Conservation (phyloP, 2,797 vertebrate genomes). For the Lepidocolaptes lacrymiger region DNA sequence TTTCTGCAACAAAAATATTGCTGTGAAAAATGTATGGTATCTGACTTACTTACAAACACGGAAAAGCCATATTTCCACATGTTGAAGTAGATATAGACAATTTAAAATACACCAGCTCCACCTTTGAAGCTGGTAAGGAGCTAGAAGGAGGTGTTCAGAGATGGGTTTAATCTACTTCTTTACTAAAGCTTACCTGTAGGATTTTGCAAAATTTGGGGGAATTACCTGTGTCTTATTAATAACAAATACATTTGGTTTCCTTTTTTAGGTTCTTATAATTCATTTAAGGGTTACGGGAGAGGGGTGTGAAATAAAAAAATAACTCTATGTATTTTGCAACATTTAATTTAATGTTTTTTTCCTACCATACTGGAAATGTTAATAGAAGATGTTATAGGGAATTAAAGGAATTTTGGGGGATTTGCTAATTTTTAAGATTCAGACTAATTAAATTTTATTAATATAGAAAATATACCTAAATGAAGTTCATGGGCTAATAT, state of each 20-base stretch:
- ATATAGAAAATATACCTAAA: background rate
- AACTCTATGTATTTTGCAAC: background rate
- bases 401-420: fast-evolving
- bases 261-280: background rate
- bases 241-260: background rate
- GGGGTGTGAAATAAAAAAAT: background rate
- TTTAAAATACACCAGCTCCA: background rate
- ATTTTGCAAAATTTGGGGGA: background rate
- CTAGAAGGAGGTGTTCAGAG: background rate
- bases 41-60: background rate
- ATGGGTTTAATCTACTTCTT: background rate
- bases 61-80: background rate
- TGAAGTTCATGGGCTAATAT: background rate
- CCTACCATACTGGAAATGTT: background rate
- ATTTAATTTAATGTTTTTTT: background rate
- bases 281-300: background rate
- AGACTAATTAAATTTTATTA: background rate
- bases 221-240: background rate
- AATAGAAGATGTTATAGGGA: background rate
- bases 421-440: background rate
- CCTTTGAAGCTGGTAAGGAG: background rate
- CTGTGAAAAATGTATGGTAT: background rate
- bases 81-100: background rate
- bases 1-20: background rate
- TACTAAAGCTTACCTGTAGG: background rate